phyloP scores from a whole-genome alignment of 2,113 vertebrate species.

The Melanotaenia duboulayi region DNA sequence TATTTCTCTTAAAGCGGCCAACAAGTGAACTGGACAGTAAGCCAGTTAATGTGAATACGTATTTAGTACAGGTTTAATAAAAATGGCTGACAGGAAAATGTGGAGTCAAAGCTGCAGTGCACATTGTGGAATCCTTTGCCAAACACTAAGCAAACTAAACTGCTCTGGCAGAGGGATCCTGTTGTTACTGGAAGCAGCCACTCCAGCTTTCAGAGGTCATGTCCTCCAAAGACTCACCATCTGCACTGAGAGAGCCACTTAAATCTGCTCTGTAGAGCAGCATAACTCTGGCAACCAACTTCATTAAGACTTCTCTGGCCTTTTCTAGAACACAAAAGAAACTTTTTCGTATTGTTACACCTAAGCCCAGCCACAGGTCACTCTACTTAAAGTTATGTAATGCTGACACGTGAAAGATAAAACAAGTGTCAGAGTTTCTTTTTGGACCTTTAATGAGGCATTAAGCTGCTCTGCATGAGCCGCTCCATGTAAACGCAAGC shows the following conservation, averaged over 20 bases:
- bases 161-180: conserved; percentile 44
- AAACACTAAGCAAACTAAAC: conserved; percentile 42
- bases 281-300: conserved; percentile 26
- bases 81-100: conserved; percentile 54
- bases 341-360: neutral
- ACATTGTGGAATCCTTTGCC: conserved; percentile 33
- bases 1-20: conserved; percentile 48
- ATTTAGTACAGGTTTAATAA: conserved; percentile 65
- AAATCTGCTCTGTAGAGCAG: conserved; percentile 25
- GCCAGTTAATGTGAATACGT: conserved; percentile 55
- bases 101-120: conserved; percentile 33
- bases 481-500: conserved; percentile 21
- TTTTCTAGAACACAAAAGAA: neutral
- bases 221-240: conserved; percentile 40
- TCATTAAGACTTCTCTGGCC: conserved; percentile 11
- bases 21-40: conserved; percentile 47
- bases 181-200: conserved; percentile 54
- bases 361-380: neutral
- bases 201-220: conserved; percentile 61
- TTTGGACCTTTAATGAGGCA: conserved; percentile 13
- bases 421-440: neutral
- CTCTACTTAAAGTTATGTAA: neutral
- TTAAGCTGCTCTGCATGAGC: conserved; percentile 3
- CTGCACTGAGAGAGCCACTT: conserved; percentile 37
- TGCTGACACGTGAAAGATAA: neutral